Evolutionary conservation across 1,140 invertebrate genomes (phyloP).

Genomic region (Trichonephila clavipes): DNA sequence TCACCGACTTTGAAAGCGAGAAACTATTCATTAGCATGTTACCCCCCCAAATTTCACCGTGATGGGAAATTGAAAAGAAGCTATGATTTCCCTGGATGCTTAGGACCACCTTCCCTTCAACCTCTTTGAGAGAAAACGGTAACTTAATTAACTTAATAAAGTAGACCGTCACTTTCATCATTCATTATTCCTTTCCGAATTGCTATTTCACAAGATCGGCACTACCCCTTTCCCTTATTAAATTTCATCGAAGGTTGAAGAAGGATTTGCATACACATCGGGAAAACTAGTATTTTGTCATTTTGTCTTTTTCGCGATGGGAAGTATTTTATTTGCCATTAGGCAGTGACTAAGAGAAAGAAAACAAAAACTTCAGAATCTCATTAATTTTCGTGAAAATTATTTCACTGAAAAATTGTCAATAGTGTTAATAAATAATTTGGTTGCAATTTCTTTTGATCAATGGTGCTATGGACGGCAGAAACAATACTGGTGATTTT

Average conservation of each 20-base stretch:
- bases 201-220: constrained; percentile 54
- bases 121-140: background rate
- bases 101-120: background rate
- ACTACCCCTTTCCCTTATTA: constrained; percentile 48
- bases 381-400: background rate
- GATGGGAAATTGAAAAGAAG: constrained; percentile 72
- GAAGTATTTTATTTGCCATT: constrained; percentile 23
- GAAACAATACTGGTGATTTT: no score
- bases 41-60: constrained; percentile 50
- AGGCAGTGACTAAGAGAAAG: background rate
- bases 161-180: constrained; percentile 70
- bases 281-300: background rate
- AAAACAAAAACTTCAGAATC: background rate
- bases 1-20: constrained; percentile 42
- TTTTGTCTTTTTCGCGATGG: background rate
- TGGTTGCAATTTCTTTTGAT: no score
- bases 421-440: no score
- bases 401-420: no score
- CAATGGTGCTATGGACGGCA: no score
- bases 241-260: constrained; percentile 30
- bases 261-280: constrained; percentile 42
- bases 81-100: constrained; percentile 58
- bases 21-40: constrained; percentile 74
- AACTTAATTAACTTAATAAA: constrained; percentile 73
- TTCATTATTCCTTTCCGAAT: constrained; percentile 63